Evolutionary conservation across 30 jellyfish, hydroid and myxozoan species (phyloP).

Genomic region (Nemopilema nomurai): DNA sequence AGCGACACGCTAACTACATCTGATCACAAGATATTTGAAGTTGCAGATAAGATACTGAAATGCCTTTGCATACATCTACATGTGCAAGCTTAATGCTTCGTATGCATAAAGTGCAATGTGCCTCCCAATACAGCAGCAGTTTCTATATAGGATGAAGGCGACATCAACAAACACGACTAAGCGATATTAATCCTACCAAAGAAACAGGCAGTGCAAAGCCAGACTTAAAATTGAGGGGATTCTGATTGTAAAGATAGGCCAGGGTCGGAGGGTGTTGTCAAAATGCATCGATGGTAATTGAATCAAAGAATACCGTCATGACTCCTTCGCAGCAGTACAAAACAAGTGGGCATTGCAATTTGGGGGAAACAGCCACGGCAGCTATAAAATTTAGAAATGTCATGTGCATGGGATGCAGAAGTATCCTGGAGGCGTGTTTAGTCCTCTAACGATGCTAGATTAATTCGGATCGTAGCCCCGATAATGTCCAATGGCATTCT

Average conservation of each 20-base stretch:
- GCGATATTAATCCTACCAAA: neutral
- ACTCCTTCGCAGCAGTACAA: neutral
- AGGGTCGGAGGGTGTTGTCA: neutral
- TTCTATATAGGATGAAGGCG: neutral
- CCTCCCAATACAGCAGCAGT: neutral
- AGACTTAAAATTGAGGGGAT: neutral
- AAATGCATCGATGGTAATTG: neutral
- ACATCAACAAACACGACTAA: neutral
- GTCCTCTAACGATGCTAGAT: too few relatives aligned
- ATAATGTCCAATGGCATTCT: too few relatives aligned
- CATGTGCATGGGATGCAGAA: too few relatives aligned
- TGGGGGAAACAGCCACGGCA: neutral
- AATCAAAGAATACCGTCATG: neutral
- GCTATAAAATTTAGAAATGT: neutral
- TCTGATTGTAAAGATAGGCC: neutral
- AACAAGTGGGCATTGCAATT: neutral
- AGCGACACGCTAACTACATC: conserved; percentile 30
- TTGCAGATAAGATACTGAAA: neutral
- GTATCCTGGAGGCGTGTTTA: too few relatives aligned
- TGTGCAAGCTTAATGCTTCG: neutral
- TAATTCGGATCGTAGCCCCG: too few relatives aligned
- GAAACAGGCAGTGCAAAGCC: neutral
- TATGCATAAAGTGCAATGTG: neutral
- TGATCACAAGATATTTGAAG: neutral
- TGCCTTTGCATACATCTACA: neutral